Evolutionary conservation across 35 echinoderm and acorn worm species (phyloP).

Genomic region (Chiridota heheva): DNA sequence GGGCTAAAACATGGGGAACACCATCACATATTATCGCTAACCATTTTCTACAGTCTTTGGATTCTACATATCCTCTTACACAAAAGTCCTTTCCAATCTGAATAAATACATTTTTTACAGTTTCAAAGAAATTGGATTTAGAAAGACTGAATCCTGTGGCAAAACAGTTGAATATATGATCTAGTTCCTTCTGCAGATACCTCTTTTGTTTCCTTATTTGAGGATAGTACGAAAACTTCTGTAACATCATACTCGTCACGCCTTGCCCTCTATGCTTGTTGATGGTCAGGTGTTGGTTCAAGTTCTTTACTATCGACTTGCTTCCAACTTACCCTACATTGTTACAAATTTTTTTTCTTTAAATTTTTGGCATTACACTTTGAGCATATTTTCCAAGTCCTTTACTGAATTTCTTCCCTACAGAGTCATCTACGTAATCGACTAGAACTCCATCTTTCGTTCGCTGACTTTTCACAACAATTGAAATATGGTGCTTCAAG

Average conservation of each 20-base stretch:
- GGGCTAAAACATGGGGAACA: conserved; percentile 6
- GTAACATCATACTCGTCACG: too few species aligned
- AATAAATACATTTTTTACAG: background rate
- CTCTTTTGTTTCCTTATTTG: too few species aligned
- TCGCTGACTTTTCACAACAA: too few species aligned
- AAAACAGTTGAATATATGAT: too few species aligned
- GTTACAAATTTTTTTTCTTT: background rate
- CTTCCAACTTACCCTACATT: background rate
- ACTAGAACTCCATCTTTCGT: too few species aligned
- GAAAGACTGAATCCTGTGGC: conserved; percentile 14
- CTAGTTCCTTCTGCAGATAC: too few species aligned
- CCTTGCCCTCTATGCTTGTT: background rate
- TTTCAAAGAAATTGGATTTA: conserved; percentile 52
- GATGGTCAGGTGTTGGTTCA: background rate
- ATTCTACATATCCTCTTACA: background rate
- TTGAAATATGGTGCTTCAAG: too few species aligned
- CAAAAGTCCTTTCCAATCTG: background rate
- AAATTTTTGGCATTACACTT: background rate
- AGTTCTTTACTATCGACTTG: too few species aligned
- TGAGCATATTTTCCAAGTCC: conserved; percentile 27
- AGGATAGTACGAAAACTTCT: background rate
- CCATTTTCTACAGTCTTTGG: conserved; percentile 27
- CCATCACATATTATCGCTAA: conserved; percentile 34
- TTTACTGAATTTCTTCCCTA: background rate
- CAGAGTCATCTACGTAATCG: background rate